Percentiles rank a stretch among this genome's conserved stretches.
Conservation (phyloP, 2,797 vertebrate species). For the Denticeps clupeoides region DNA sequence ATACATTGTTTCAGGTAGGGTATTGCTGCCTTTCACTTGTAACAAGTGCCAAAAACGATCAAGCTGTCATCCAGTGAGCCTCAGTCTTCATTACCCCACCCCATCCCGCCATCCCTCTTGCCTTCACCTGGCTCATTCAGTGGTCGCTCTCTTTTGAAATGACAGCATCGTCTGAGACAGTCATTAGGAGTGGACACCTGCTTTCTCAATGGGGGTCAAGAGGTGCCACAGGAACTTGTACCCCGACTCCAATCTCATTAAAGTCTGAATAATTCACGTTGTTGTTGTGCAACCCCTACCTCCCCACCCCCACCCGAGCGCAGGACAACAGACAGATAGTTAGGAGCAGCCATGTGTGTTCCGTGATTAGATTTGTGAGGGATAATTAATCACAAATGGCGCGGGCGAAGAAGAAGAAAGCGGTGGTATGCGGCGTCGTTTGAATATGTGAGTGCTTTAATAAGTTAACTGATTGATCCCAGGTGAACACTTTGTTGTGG, state of each 20-base stretch:
- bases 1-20: too few species aligned
- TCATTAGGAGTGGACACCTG: conserved; percentile 26
- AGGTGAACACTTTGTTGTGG: conserved; percentile 39
- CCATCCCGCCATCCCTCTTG: background rate
- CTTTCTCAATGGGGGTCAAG: conserved; percentile 25
- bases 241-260: conserved; percentile 31
- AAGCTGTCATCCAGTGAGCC: too few species aligned
- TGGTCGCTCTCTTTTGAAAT: background rate
- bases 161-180: conserved; percentile 6
- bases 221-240: conserved; percentile 23
- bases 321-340: conserved; percentile 31
- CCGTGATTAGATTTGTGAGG: conserved; percentile 37
- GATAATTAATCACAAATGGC: conserved; percentile 41
- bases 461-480: conserved; percentile 40
- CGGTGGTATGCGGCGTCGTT: conserved; percentile 8
- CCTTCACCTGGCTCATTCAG: background rate
- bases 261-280: conserved; percentile 30
- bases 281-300: conserved; percentile 16
- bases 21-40: too few species aligned
- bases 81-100: background rate
- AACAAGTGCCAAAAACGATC: too few species aligned
- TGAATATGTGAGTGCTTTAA: conserved; percentile 39
- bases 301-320: conserved; percentile 4
- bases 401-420: conserved; percentile 11
- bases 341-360: conserved; percentile 34